Evolutionary conservation across 2,797 vertebrate genomes (phyloP), one percentile per base, ranked within the genome.

Genomic region (Allobates femoralis): DNA sequence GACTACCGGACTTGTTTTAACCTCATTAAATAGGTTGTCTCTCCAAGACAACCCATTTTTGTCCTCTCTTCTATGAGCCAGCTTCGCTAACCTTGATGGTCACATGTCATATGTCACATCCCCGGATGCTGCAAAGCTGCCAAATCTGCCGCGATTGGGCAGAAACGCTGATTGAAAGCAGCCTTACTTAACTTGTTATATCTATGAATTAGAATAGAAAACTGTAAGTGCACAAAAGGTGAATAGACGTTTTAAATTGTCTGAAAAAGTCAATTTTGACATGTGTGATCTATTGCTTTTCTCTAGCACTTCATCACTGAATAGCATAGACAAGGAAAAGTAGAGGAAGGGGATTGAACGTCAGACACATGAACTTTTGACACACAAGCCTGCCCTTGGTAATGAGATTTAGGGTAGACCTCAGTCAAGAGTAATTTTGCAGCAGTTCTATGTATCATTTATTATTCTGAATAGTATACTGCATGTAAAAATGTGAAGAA

Each of bases 351-450:
- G 41, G 46, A 23, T 67, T 67, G 62, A 66, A 51, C 6, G 26
- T 50, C 79, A 81, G 79, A 66, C 79, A 67, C 64, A 23, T 81
- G 26, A 81, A 81, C 41, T 67, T 28, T 53, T 53, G 79, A 67
- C 62, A 51, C 62, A 67, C 16, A 32, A 50, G 60, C 67, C 60
- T 64, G 58, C 78, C 79, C 62, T 50, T 62, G 58, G 26, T 55
- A 67, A 80, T 51, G 46, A 53, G 46, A 67, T 21, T 21, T 80
- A 80, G 46, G 46, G 16, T 41, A 64, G n/a, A 66, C 50, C 51
- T 53, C 62, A 28, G 60, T 81, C 46, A 67, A 5, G 34, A 67
- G 37, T 67, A 46, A 66, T 32, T 30, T 32, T 51, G 46, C n/a
- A 26, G 64, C 28, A 26, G 28, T 2, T 3, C 16, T 58, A 41